Conservation (phyloP, 2,113 vertebrate genomes). For the Patagioenas fasciata region DNA sequence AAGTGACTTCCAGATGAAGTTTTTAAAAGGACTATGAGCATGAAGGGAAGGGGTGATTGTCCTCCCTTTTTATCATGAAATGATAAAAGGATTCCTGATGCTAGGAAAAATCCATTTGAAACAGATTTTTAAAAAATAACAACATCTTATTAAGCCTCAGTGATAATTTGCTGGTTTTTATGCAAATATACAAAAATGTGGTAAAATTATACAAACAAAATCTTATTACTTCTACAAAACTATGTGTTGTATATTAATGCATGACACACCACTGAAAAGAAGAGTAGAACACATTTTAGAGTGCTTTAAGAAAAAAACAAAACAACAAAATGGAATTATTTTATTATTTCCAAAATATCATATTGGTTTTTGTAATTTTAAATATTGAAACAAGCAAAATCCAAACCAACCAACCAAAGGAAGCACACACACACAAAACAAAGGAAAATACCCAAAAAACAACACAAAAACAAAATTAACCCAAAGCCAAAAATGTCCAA, state of each 20-base stretch:
- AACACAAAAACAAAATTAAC: no score
- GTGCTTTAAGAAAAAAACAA: neutral
- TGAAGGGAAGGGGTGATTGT: neutral
- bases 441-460: no score
- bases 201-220: neutral
- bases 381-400: neutral
- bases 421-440: no score
- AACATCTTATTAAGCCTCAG: neutral
- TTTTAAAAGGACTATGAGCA: neutral
- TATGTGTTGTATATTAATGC: neutral
- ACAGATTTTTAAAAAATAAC: neutral
- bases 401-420: neutral
- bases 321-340: neutral
- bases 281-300: neutral
- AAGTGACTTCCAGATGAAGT: neutral
- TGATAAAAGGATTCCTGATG: neutral
- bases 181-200: neutral
- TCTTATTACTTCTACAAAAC: neutral
- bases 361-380: neutral
- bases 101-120: neutral
- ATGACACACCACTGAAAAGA: neutral
- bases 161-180: neutral
- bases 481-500: neutral
- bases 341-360: neutral
- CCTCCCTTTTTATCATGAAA: neutral